phyloP scores from a whole-genome alignment of 2,888 invertebrate species.

The Calliopum simillimum region DNA sequence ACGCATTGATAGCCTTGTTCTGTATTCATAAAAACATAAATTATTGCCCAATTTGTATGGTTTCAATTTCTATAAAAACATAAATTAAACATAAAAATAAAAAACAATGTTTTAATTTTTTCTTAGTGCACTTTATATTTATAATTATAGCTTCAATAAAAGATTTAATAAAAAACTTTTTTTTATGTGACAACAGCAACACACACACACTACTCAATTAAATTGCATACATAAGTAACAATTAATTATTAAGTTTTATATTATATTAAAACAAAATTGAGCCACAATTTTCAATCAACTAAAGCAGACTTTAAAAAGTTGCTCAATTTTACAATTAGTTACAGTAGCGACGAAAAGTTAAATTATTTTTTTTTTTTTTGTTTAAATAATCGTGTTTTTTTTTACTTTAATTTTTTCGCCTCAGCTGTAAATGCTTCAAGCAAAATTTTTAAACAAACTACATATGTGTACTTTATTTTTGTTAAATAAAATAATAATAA shows the following conservation, averaged over 20 bases:
- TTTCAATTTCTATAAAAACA: slow-evolving; percentile 11
- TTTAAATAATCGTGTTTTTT: not conserved
- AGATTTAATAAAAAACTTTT: not conserved
- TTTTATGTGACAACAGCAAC: slow-evolving; percentile 2
- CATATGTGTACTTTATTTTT: not conserved
- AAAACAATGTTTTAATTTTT: not conserved
- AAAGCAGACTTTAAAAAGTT: slow-evolving; percentile 6
- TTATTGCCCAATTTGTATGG: slow-evolving; percentile 6
- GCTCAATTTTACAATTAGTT: slow-evolving; percentile 24
- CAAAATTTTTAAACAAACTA: not conserved
- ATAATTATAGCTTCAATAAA: slow-evolving; percentile 11
- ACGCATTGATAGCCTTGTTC: too few relatives aligned
- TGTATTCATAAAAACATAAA: not conserved
- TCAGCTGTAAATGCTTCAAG: too few relatives aligned
- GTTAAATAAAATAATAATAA: too few relatives aligned
- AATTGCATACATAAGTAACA: slow-evolving; percentile 10
- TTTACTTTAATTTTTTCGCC: too few relatives aligned
- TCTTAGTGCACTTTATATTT: not conserved
- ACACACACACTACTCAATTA: not conserved
- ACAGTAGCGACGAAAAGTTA: not conserved
- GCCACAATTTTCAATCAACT: not conserved
- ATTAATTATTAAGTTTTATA: slow-evolving; percentile 4
- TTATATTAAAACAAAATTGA: too few relatives aligned
- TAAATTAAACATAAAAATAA: not conserved
- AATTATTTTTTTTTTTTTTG: slow-evolving; percentile 13